Base-by-base conservation (phyloP, 64 coral and sea anemone genomes). In the Stichodactyla mertensii region DNA sequence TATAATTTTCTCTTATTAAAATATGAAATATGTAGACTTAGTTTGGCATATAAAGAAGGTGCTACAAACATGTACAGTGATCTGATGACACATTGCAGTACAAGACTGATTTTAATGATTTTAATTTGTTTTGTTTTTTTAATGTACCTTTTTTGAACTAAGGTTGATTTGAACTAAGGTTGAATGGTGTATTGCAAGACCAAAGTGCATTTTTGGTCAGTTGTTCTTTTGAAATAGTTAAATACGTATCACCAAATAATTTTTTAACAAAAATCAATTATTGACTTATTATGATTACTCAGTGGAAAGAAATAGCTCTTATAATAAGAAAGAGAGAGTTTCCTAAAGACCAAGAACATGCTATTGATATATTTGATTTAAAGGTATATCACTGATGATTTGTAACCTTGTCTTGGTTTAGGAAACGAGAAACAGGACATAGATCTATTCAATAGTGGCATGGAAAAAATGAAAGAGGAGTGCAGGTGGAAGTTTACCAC, bases 291-390 rank as follows among this genome's bases (percentile, higher is more conserved):
- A 58, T 58, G 5, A 62, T 62, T 18, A 62, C 61, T 52, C 56
- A 85, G 51, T 85, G 83, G 83, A 62, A 62, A 31, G 83, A 85
- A 61, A 85, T 85, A 36, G 83, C 56, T 31, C 9, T 86, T 14
- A 86, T 67, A 20, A 86, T 67, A 61, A 86, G 61, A 69, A 66
- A 86, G 16, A 19, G n/a, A 20, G 28, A 86, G 28, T 86, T 86
- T 13, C 20, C 24, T 20, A 20, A 59, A 66, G 84, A n/a, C n/a
- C n/a, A n/a, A n/a, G n/a, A n/a, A n/a, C 26, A 86, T 86, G 59
- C 52, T 52, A 86, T 67, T 67, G 84, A 86, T 16, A 5, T 86
- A 66, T 86, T 86, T 62, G 84, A 67, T 86, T 31, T 86, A 51
- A 86, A 67, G 84, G 84, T 64, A 52, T 86, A 52, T 86, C 18